phyloP scores from a whole-genome alignment of 1,140 invertebrate species.

The Trachymyrmex septentrionalis region DNA sequence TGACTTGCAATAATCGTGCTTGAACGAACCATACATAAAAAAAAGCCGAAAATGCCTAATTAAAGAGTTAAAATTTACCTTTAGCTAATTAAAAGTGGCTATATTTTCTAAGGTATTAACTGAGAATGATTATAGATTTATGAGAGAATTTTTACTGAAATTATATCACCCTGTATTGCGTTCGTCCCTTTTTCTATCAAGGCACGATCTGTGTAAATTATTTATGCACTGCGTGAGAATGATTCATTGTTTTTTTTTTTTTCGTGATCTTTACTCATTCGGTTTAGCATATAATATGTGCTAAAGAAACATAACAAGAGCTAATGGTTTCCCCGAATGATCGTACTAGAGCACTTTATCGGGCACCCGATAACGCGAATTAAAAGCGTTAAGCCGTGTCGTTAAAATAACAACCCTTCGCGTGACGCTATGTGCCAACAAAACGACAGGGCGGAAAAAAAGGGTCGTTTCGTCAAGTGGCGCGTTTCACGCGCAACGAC shows the following conservation, averaged over 20 bases:
- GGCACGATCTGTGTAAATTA: neutral
- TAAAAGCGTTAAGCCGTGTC: conserved; percentile 45
- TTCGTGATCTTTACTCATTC: conserved; percentile 10
- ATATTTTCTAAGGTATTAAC: neutral
- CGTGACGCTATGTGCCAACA: conserved; percentile 29
- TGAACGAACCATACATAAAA: neutral
- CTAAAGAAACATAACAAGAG: neutral
- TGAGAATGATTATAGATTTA: neutral
- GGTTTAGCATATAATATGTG: neutral
- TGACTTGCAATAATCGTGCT: neutral
- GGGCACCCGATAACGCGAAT: conserved; percentile 45
- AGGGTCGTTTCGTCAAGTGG: conserved; percentile 47
- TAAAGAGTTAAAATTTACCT: no score
- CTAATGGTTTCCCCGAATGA: conserved; percentile 19
- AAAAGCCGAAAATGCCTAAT: neutral
- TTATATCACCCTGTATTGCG: neutral
- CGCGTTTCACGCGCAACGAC: conserved; percentile 41
- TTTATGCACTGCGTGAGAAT: neutral
- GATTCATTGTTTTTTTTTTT: neutral
- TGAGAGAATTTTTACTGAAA: neutral
- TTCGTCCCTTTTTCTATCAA: neutral
- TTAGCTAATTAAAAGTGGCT: no score
- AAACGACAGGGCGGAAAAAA: conserved; percentile 30
- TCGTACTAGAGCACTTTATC: conserved; percentile 16
- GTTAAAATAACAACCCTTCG: conserved; percentile 52